Conservation (phyloP, 2,797 vertebrate species). For the Aselliscus stoliczkanus region DNA sequence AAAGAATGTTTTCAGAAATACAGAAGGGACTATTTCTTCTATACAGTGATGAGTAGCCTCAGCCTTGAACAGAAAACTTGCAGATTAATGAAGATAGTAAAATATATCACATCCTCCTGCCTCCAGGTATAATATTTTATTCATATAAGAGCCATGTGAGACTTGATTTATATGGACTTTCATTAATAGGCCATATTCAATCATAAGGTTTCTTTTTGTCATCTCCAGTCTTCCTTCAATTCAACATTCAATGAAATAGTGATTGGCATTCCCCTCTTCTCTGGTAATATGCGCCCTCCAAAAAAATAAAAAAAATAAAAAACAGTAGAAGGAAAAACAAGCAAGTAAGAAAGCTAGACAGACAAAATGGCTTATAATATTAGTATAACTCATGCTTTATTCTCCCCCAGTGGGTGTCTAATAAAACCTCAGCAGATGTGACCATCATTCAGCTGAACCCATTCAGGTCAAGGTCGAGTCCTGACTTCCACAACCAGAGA, state of each 20-base stretch:
- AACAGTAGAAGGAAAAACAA: background rate
- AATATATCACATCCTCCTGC: background rate
- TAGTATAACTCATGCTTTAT: rapidly evolving
- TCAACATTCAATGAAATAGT: background rate
- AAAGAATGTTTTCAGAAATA: background rate
- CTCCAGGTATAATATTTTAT: constrained; percentile 27
- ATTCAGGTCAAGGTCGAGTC: background rate
- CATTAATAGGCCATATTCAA: constrained; percentile 24
- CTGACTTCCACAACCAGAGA: background rate
- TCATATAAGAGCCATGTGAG: background rate
- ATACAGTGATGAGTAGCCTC: background rate
- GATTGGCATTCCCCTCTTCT: background rate
- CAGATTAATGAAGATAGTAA: background rate
- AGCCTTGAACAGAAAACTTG: background rate
- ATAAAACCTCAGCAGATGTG: background rate
- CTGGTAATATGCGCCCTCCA: background rate
- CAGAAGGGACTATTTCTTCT: background rate
- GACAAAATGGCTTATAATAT: rapidly evolving
- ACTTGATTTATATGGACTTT: background rate
- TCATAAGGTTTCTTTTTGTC: background rate
- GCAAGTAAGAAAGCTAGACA: background rate
- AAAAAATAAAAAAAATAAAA: background rate
- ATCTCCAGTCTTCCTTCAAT: background rate
- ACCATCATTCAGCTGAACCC: background rate
- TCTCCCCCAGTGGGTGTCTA: rapidly evolving